Evolutionary conservation across 2,888 invertebrate genomes (phyloP).

Genomic region (Melieria omissa): DNA sequence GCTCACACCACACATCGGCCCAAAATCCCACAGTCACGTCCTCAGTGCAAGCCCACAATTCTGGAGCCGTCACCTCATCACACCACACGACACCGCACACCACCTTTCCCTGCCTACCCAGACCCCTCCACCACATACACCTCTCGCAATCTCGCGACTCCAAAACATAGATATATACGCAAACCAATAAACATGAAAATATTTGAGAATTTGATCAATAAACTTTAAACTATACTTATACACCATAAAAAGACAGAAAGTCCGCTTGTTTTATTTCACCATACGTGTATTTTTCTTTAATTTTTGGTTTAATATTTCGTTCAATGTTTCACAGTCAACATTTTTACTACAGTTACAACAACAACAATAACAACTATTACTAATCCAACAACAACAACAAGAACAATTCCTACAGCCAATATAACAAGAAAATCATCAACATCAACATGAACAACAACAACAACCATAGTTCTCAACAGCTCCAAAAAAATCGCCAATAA

Average conservation of each 20-base stretch:
- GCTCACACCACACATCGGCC: too few relatives aligned
- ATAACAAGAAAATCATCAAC: slow-evolving; percentile 27
- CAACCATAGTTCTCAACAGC: neutral
- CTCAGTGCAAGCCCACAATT: too few relatives aligned
- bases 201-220: slow-evolving; percentile 48
- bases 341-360: slow-evolving; percentile 16
- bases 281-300: slow-evolving; percentile 26
- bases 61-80: too few relatives aligned
- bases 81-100: too few relatives aligned
- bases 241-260: slow-evolving; percentile 46
- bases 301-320: slow-evolving; percentile 19
- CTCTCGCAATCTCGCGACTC: slow-evolving; percentile 33
- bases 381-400: slow-evolving; percentile 30
- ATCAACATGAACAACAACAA: slow-evolving; percentile 23
- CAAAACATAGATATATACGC: slow-evolving; percentile 22
- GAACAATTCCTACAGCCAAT: slow-evolving; percentile 23
- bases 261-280: slow-evolving; percentile 49
- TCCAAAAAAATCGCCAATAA: too few relatives aligned
- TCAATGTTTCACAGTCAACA: slow-evolving; percentile 21
- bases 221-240: slow-evolving; percentile 49
- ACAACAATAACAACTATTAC: slow-evolving; percentile 32
- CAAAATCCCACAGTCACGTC: too few relatives aligned
- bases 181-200: slow-evolving; percentile 37
- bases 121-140: too few relatives aligned
- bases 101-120: too few relatives aligned